These are phyloP conservation scores for Erannis defoliaria DNA, from an alignment of 2,888 invertebrate genomes.

Conservation along the genomic window DNA sequence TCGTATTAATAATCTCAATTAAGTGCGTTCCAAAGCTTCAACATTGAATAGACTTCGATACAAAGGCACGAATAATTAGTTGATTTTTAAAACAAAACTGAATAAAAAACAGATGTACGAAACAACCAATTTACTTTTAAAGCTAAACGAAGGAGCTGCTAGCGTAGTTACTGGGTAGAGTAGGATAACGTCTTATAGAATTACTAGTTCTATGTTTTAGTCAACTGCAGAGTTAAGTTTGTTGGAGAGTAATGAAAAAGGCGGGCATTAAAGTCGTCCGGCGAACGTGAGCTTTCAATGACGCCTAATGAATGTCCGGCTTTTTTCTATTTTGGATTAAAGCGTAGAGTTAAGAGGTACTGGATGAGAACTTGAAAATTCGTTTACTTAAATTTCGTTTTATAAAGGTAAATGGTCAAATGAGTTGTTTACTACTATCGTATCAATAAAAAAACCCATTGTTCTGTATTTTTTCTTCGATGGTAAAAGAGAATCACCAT, in stretches of 20 bases:
- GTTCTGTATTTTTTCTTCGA: too few relatives aligned
- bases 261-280: conserved; percentile 59
- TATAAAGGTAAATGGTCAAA: too few relatives aligned
- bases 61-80: conserved; percentile 63
- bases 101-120: conserved; percentile 47
- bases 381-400: background rate
- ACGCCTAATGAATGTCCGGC: conserved; percentile 75
- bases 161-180: background rate
- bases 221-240: conserved; percentile 1
- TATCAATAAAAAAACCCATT: too few relatives aligned
- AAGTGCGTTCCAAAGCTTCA: conserved; percentile 25
- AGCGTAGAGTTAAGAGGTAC: conserved; percentile 21
- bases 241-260: conserved; percentile 45
- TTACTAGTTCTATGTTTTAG: background rate
- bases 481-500: too few relatives aligned
- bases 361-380: conserved; percentile 46
- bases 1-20: conserved; percentile 34
- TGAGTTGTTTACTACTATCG: too few relatives aligned
- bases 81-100: conserved; percentile 68
- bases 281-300: conserved; percentile 76
- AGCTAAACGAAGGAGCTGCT: background rate
- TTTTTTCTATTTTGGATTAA: conserved; percentile 59
- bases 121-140: background rate
- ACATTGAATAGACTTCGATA: conserved; percentile 45
- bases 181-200: background rate